Base-by-base conservation (phyloP, 2,113 vertebrate species). In the Dolichallabes microphthalmus region DNA sequence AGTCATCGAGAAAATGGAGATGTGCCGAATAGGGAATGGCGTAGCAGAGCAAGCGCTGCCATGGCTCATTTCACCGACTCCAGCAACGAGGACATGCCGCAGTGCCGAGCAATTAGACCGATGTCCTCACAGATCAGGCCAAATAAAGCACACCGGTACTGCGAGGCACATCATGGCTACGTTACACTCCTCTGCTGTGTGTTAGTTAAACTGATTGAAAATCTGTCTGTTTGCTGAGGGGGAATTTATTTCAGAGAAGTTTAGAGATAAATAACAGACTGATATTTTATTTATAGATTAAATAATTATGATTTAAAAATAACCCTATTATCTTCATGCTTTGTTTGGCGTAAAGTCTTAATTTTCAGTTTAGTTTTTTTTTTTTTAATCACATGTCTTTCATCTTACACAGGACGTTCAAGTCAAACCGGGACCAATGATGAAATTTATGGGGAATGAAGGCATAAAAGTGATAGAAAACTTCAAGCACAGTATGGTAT, bases 51-150 rank as follows among this genome's bases (percentile, higher is more conserved):
- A 66, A 85, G 78, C 55, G 79, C 86, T 88, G 89, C 82, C 89
- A 88, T 52, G 52, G 87, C 75, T 88, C 82, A 86, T 88, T 88
- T 86, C 77, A 82, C 86, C 84, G 2, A 58, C 53, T 35, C 27
- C 53, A 2, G 27, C 76, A 10, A 89, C 60, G 71, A 86, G 81
- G 64, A 81, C 69, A 82, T 25, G 57, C 73, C 55, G 68, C 66
- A 69, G 69, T 82, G 83, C 75, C 1, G 76, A 85, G 86, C 89
- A 90, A 88, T 90, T 88, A 90, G 87, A 82, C 71, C 81, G 77
- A 87, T 79, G 89, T 88, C 87, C 83, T 78, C 57, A 35, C 81
- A 82, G 80, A 82, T 84, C 79, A 85, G 76, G 84, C 76, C 69
- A 74, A 87, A 85, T 86, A 83, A 87, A 88, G 84, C 71, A 82